Evolutionary conservation across 2,888 invertebrate genomes (phyloP).

Genomic region (Seira sanloemensis): DNA sequence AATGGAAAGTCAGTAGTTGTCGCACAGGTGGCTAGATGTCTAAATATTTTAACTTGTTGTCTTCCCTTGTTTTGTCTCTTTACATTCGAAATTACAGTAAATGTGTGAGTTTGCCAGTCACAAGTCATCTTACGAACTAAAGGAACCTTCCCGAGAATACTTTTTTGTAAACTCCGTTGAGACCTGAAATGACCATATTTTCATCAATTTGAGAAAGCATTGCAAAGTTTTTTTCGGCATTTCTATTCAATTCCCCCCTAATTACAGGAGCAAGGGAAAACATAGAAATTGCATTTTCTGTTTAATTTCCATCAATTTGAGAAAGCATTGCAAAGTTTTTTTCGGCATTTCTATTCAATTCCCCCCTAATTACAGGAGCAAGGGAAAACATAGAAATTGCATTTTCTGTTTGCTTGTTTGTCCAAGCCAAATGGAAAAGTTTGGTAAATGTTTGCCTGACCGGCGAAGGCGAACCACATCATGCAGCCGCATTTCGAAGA

Average conservation of each 20-base stretch:
- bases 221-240: no score
- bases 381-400: slow-evolving; percentile 48
- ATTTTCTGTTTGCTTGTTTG: slow-evolving; percentile 58
- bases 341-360: slow-evolving; percentile 31
- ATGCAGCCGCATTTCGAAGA: neutral
- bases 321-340: slow-evolving; percentile 16
- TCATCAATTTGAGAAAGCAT: neutral
- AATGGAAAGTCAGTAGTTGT: no score
- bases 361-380: no score
- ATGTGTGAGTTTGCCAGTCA: no score
- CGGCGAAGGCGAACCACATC: neutral
- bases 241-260: neutral
- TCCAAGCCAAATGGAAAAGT: slow-evolving; percentile 58
- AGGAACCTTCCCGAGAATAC: no score
- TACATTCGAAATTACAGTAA: no score
- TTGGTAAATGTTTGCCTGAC: slow-evolving; percentile 53
- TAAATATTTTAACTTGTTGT: no score
- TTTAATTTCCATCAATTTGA: neutral
- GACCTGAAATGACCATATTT: no score
- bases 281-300: neutral
- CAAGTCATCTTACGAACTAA: no score
- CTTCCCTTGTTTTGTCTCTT: no score
- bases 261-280: neutral
- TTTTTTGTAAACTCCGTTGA: no score
- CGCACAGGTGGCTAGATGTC: no score